phyloP scores from a whole-genome alignment of 2,113 vertebrate species.

The Eurystomus gularis region DNA sequence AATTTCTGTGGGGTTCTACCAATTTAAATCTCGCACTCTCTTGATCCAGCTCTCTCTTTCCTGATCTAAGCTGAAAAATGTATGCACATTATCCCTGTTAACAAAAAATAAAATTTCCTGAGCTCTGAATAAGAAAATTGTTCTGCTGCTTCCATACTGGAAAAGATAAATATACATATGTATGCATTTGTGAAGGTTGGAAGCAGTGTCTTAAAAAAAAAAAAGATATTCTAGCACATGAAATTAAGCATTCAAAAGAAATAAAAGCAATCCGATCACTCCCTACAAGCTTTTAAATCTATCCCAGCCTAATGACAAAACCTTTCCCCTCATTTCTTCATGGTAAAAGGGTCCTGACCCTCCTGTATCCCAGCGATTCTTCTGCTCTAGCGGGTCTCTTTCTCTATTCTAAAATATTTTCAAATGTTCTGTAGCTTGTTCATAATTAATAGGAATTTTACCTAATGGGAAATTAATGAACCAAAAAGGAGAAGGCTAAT shows the following conservation, averaged over 20 bases:
- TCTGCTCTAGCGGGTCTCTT: not conserved
- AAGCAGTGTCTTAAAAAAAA: not conserved
- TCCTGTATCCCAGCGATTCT: fast-evolving
- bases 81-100: not conserved
- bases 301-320: not conserved
- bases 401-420: not conserved
- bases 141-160: not conserved
- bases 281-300: not conserved
- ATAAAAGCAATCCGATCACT: not conserved
- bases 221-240: fast-evolving
- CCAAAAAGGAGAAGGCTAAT: slow-evolving; percentile 51
- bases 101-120: not conserved
- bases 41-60: not conserved
- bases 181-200: not conserved
- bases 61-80: not conserved
- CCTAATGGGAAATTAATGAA: slow-evolving; percentile 62
- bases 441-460: slow-evolving; percentile 60
- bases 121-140: not conserved
- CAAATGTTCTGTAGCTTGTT: slow-evolving; percentile 10
- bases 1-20: not conserved
- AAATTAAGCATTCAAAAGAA: not conserved
- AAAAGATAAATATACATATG: not conserved
- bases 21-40: not conserved
- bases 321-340: not conserved
- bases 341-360: not conserved